Percentiles rank a stretch among this genome's conserved stretches.
phyloP scores from a whole-genome alignment of 2,113 vertebrate genomes.

The Acanthisitta chloris region DNA sequence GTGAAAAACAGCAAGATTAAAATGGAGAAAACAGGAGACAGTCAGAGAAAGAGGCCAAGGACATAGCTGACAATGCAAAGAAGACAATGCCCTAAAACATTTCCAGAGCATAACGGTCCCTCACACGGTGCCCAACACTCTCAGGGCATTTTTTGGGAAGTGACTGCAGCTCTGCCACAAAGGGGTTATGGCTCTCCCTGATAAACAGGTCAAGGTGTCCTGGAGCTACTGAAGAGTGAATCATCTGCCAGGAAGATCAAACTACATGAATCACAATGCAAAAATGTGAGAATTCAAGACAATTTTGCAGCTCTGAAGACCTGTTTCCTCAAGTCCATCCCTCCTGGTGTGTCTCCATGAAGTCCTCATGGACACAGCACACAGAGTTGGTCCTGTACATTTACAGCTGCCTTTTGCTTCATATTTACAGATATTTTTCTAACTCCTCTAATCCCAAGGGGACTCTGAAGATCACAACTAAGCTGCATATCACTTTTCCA shows the following conservation, averaged over 20 bases:
- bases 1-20: not conserved
- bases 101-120: not conserved
- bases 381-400: not conserved
- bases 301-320: not conserved
- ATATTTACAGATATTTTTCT: not conserved
- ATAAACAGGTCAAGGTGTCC: not conserved
- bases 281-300: not conserved
- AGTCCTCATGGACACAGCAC: not conserved
- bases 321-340: not conserved
- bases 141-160: not conserved
- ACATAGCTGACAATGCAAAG: not conserved
- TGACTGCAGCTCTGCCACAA: not conserved
- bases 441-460: not conserved
- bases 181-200: not conserved
- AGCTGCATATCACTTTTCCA: not conserved
- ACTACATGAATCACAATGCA: not conserved
- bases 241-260: not conserved
- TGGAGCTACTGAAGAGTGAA: not conserved
- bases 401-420: not conserved
- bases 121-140: fast-evolving
- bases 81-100: not conserved
- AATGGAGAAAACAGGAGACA: not conserved
- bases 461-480: not conserved
- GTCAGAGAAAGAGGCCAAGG: not conserved
- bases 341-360: not conserved